Evolutionary conservation across 2,888 invertebrate genomes (phyloP), one percentile per base, ranked within the genome.

Genomic region (Lasioglossum marginatum): DNA sequence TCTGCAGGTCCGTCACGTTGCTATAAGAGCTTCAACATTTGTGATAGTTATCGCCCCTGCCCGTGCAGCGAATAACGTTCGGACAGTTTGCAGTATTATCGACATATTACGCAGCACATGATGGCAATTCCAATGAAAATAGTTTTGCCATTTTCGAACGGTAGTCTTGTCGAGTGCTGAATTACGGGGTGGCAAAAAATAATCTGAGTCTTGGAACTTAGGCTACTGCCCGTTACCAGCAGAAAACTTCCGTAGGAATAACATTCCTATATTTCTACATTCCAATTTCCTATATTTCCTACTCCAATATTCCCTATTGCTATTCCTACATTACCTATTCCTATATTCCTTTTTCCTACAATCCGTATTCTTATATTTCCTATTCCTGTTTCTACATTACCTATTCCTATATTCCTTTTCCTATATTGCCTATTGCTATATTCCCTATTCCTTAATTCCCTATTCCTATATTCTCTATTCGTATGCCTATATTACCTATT

Each of bases 1-100:
- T 89, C 83, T 68, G 86, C 83, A 87, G 70, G 82, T 79, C 78
- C 27, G 81, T 82, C 87, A 86, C 89, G 87, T 83, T 81, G 82
- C 60, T 81, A 87, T 87, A 88, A 89, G 81, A 82, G 73, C 79
- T 78, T 78, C 72, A 84, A 87, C 82, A 89, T 87, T 89, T 86
- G 87, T 84, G 89, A 89, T 89, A 87, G 87, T 86, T 87, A 86
- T 89, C 88, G 84, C 63, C 40, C n/a, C 45, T 75, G 75, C 31
- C 31, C 88, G 89, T 89, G 89, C 81, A 72, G 63, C 79, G 84
- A 87, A 89, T 89, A 86, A 86, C 71, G 31, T n/a, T 76, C 48
- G 40, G 52, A 57, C 19, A 52, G 79, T 82, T 85, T 83, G 63
- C 71, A 66, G 80, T 85, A 85, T 88, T 87, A 87, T 87, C 83